Conservation (phyloP, 2,797 vertebrate species). For the Lates japonicus region DNA sequence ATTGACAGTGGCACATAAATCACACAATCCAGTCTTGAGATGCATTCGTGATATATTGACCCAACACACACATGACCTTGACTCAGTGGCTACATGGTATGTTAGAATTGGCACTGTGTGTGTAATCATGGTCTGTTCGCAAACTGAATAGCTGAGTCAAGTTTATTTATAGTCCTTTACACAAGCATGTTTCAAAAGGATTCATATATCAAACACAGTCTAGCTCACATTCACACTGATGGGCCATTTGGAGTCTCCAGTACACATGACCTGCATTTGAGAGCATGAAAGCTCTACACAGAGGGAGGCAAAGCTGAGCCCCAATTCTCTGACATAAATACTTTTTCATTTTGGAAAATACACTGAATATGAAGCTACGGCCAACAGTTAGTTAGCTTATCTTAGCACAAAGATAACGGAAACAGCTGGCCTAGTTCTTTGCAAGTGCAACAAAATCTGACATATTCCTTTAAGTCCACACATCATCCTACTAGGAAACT, state of each 20-base stretch:
- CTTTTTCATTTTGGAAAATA: constrained; percentile 1
- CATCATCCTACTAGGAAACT: constrained; percentile 8
- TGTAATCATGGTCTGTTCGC: constrained; percentile 39
- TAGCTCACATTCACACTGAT: constrained; percentile 33
- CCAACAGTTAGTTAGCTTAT: neutral
- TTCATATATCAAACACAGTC: constrained; percentile 67
- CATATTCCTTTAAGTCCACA: neutral
- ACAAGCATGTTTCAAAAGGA: constrained; percentile 52
- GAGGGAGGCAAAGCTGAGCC: neutral
- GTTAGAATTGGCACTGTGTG: constrained; percentile 38
- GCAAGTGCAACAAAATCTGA: neutral
- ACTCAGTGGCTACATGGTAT: constrained; percentile 22
- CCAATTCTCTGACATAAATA: neutral
- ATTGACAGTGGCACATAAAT: constrained; percentile 61
- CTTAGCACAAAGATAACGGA: neutral
- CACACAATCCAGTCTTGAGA: constrained; percentile 25
- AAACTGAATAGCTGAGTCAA: constrained; percentile 40
- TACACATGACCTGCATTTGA: constrained; percentile 27
- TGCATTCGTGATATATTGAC: constrained; percentile 53
- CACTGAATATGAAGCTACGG: neutral
- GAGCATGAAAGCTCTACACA: neutral
- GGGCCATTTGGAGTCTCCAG: constrained; percentile 27
- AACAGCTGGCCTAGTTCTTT: neutral
- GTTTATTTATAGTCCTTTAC: constrained; percentile 66
- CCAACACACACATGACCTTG: constrained; percentile 48